These are phyloP conservation scores for Philopedon plagiatum DNA, from an alignment of 2,888 invertebrate species.

Conservation along the genomic window DNA sequence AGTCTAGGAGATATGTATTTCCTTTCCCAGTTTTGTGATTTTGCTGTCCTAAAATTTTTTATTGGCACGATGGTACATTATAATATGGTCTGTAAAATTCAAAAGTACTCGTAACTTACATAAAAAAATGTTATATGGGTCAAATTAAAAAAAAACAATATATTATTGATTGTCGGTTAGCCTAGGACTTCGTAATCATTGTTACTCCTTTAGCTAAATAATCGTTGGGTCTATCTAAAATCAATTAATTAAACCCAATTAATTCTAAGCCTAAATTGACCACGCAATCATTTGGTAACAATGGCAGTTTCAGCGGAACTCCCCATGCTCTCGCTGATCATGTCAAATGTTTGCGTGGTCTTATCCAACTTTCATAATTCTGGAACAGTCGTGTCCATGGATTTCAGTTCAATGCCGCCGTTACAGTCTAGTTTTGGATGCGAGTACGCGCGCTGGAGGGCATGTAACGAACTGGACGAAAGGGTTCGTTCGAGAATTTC, in stretches of 20 bases:
- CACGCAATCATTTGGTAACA: slow-evolving; percentile 59
- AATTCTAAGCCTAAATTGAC: slow-evolving; percentile 29
- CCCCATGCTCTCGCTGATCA: slow-evolving; percentile 63
- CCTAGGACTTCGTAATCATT: too few species aligned
- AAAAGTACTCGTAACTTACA: too few species aligned
- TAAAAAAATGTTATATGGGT: too few species aligned
- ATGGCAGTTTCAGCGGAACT: slow-evolving; percentile 63
- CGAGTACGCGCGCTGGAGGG: slow-evolving; percentile 66
- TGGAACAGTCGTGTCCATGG: slow-evolving; percentile 65
- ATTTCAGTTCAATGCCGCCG: slow-evolving; percentile 64
- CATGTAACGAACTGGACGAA: slow-evolving; percentile 82
- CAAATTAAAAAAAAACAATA: too few species aligned
- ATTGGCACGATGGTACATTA: too few species aligned
- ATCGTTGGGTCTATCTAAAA: too few species aligned
- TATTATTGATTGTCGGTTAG: too few species aligned
- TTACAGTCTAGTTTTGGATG: slow-evolving; percentile 61
- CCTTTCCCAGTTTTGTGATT: too few species aligned
- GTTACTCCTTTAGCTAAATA: too few species aligned
- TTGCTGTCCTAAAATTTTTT: too few species aligned
- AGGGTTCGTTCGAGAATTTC: slow-evolving; percentile 85
- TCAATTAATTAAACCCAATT: slow-evolving; percentile 16
- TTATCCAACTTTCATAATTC: slow-evolving; percentile 69
- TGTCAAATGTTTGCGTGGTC: slow-evolving; percentile 68
- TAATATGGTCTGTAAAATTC: too few species aligned
- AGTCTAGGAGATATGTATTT: too few species aligned